phyloP scores from a whole-genome alignment of 2,888 invertebrate genomes.

The Oithona nana region DNA sequence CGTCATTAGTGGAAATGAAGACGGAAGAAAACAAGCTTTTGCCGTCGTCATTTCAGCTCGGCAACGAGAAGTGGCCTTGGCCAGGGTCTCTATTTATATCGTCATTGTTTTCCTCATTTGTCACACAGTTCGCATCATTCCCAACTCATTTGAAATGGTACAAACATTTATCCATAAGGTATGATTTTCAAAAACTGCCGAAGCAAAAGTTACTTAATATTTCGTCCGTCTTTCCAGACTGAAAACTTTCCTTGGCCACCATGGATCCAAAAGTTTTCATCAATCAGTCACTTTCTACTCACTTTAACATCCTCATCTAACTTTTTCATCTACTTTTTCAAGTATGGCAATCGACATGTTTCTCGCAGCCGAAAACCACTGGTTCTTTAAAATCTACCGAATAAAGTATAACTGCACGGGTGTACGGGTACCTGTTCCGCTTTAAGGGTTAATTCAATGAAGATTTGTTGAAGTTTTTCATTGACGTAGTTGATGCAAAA shows the following conservation, averaged over 20 bases:
- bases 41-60: too few relatives aligned
- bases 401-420: too few relatives aligned
- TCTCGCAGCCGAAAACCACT: neutral
- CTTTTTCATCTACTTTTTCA: constrained; percentile 6
- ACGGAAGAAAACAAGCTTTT: too few relatives aligned
- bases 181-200: neutral
- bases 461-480: constrained; percentile 50
- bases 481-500: constrained; percentile 52
- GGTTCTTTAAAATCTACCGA: too few relatives aligned
- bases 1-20: too few relatives aligned
- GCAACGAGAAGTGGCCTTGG: constrained; percentile 1
- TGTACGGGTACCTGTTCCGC: constrained; percentile 47
- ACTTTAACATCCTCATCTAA: constrained; percentile 1
- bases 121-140: constrained; percentile 8
- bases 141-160: constrained; percentile 9
- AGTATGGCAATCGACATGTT: neutral
- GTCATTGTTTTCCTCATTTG: constrained; percentile 10
- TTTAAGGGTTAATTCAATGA: constrained; percentile 47
- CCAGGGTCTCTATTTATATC: constrained; percentile 11
- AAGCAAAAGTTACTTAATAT: neutral
- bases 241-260: neutral
- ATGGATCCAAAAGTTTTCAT: neutral
- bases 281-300: neutral
- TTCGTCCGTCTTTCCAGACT: neutral
- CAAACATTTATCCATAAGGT: neutral